Evolutionary conservation across 92 coral and sea anemone genomes (phyloP).

Genomic region (Epizoanthus scotinus): DNA sequence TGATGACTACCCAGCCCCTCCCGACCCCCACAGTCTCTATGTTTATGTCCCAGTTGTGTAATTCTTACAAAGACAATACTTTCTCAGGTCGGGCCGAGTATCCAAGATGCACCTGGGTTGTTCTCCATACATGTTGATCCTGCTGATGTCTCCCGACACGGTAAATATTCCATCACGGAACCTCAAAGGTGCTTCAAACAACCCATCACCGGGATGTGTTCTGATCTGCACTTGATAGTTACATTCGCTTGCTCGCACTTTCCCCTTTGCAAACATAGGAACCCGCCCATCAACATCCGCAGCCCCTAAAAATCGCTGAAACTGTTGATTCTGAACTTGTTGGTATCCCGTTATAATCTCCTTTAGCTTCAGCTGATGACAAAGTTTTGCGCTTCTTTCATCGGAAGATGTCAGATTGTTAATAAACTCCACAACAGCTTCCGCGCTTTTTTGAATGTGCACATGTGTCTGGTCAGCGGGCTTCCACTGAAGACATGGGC

Average conservation of each 20-base stretch:
- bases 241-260: slow-evolving; percentile 54
- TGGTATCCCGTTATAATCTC: slow-evolving; percentile 73
- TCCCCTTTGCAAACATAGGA: slow-evolving; percentile 70
- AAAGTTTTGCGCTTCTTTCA: slow-evolving; percentile 49
- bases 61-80: slow-evolving; percentile 79
- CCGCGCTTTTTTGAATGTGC: slow-evolving; percentile 65
- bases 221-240: slow-evolving; percentile 75
- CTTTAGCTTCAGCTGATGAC: slow-evolving; percentile 63
- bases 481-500: slow-evolving; percentile 86
- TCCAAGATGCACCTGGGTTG: slow-evolving; percentile 85
- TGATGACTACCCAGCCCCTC: not conserved
- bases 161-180: slow-evolving; percentile 53
- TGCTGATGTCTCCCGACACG: slow-evolving; percentile 75
- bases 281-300: slow-evolving; percentile 81
- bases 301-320: slow-evolving; percentile 74
- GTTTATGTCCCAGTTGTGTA: not conserved
- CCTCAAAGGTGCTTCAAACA: slow-evolving; percentile 79
- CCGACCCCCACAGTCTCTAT: not conserved
- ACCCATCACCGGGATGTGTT: slow-evolving; percentile 81
- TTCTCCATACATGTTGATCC: slow-evolving; percentile 85
- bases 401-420: slow-evolving; percentile 69
- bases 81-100: slow-evolving; percentile 78
- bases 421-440: slow-evolving; percentile 68
- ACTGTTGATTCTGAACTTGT: slow-evolving; percentile 70
- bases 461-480: slow-evolving; percentile 55